Base-by-base conservation (phyloP, 2,113 vertebrate genomes). In the Pandion haliaetus region DNA sequence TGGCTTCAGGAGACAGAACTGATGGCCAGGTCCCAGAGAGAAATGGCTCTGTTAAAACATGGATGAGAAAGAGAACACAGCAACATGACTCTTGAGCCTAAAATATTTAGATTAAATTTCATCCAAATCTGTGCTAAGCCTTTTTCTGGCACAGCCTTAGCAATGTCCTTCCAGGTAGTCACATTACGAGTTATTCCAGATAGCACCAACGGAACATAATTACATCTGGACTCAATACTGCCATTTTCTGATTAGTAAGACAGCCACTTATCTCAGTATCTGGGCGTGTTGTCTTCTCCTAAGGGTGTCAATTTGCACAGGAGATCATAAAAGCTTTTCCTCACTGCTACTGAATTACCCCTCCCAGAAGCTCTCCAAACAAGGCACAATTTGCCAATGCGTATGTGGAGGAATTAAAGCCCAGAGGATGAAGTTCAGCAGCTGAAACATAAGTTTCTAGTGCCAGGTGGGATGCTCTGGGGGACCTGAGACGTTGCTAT, bases 401-500 rank as follows among this genome's bases (percentile, higher is more conserved):
- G 1, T 20, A 3, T 5, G 12, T 42, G 47, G 44, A 86, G 42
- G 57, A 90, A 90, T 12, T 31, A 34, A 72, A 82, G 23, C 23
- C 42, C 69, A 44, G 42, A 71, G 45, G 25, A 70, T n/a, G 42
- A 82, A 84, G 57, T 8, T 40, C 49, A 69, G 59, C 1, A 1
- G 25, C 50, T 58, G 65, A 40, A 70, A 57, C 14, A 1, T 1
- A 36, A 74, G 12, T 36, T 8, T 38, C 25, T 31, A 17, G 36
- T 36, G 29, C 17, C 59, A 70, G 28, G 23, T 52, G 45, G 82
- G 52, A 34, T 29, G 20, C 9, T 47, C 44, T 15, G 83, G 44
- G 32, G 16, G 10, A 76, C 47, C 19, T 44, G 52, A 42, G 54
- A 34, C 31, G 9, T 17, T 0, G 1, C 4, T 24, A 45, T 10